phyloP scores from a whole-genome alignment of 2,797 vertebrate species.

The Aselliscus stoliczkanus region DNA sequence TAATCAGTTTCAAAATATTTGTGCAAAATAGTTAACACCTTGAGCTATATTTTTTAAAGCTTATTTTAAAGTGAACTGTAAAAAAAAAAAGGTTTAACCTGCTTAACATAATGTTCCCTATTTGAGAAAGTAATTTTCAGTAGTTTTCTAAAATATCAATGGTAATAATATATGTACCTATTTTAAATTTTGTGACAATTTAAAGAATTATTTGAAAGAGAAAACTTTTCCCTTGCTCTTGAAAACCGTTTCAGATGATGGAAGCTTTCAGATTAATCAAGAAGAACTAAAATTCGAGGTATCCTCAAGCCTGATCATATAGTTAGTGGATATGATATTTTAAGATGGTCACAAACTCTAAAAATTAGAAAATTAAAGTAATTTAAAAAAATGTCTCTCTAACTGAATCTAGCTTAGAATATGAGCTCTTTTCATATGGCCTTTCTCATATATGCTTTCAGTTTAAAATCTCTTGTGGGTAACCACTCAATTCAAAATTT shows the following conservation, averaged over 20 bases:
- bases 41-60: conserved; percentile 2
- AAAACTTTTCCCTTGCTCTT: neutral
- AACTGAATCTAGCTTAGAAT: neutral
- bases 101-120: neutral
- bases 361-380: neutral
- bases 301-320: neutral
- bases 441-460: neutral
- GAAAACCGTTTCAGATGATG: neutral
- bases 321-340: neutral
- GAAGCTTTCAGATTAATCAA: neutral
- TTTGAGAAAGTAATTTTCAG: conserved; percentile 21
- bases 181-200: neutral
- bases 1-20: conserved; percentile 3
- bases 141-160: neutral
- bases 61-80: neutral
- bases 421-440: neutral
- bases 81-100: neutral
- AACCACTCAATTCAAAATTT: neutral
- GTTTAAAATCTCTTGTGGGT: neutral
- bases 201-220: neutral
- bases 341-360: neutral
- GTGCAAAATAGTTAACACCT: neutral
- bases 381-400: neutral
- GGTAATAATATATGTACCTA: neutral
- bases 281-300: neutral